Evolutionary conservation across 1,140 invertebrate species (phyloP).

Genomic region (Branchinecta lindahli): DNA sequence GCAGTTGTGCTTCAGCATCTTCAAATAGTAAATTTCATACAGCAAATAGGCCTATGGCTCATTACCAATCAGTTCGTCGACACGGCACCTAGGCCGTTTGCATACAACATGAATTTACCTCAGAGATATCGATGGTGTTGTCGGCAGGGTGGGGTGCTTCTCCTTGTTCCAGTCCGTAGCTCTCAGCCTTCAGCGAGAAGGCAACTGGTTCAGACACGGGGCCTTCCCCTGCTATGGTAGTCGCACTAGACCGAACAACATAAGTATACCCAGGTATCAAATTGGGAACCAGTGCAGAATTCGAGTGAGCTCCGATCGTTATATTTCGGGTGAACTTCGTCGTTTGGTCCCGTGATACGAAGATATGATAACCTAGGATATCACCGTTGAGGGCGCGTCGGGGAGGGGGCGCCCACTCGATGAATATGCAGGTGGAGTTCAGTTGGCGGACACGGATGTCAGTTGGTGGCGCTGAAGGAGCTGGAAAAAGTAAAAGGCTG

Average conservation of each 20-base stretch:
- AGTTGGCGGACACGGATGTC: slow-evolving; percentile 66
- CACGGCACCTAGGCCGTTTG: no score
- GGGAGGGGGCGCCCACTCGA: slow-evolving; percentile 58
- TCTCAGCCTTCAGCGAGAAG: not conserved
- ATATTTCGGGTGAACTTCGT: not conserved
- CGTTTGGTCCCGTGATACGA: not conserved
- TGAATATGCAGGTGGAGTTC: slow-evolving; percentile 56
- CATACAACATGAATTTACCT: not conserved
- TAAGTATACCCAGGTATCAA: slow-evolving; percentile 3
- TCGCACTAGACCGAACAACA: not conserved
- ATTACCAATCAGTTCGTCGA: no score
- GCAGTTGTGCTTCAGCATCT: no score
- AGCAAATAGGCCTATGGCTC: no score
- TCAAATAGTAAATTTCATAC: no score
- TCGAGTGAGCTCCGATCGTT: not conserved
- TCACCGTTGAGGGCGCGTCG: slow-evolving; percentile 57
- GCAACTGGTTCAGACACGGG: not conserved
- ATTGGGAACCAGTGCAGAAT: not conserved
- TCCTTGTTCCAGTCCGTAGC: not conserved
- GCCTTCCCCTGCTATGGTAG: not conserved
- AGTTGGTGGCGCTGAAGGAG: slow-evolving; percentile 61
- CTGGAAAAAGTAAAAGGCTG: slow-evolving; percentile 31
- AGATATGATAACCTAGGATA: slow-evolving; percentile 53
- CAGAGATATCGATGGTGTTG: not conserved
- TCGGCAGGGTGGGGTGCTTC: not conserved